Conservation (phyloP, 2,113 vertebrate genomes). For the Amphilophus citrinellus region DNA sequence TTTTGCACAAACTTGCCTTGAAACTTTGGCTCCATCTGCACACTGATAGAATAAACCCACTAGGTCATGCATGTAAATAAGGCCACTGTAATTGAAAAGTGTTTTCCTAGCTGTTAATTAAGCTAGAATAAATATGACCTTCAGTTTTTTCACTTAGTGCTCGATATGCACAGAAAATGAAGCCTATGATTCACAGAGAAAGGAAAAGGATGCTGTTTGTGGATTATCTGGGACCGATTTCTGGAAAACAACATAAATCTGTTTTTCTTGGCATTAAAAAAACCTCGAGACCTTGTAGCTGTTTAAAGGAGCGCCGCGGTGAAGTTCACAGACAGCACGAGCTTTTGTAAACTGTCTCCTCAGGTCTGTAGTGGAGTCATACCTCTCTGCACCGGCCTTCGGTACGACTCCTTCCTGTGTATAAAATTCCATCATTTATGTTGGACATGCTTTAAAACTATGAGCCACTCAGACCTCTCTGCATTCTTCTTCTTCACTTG, state of each 20-base stretch:
- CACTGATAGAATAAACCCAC: background rate
- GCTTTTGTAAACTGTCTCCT: slow-evolving; percentile 9
- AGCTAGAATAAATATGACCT: too few species aligned
- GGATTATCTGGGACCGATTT: background rate
- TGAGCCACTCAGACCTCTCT: slow-evolving; percentile 14
- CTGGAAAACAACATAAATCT: background rate
- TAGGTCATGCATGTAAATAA: background rate
- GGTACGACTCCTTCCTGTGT: background rate
- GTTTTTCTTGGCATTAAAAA: slow-evolving; percentile 6
- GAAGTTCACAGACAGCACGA: background rate
- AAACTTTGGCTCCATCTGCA: too few species aligned
- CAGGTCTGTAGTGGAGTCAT: background rate
- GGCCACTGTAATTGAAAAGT: background rate
- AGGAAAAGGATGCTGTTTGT: background rate
- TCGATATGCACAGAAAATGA: background rate
- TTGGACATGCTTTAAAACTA: slow-evolving; percentile 13
- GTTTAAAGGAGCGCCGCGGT: background rate
- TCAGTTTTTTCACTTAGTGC: background rate
- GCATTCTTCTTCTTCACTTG: slow-evolving; percentile 10
- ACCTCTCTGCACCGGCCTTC: slow-evolving; percentile 1
- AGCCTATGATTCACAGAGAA: background rate
- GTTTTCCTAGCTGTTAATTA: background rate
- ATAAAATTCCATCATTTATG: slow-evolving; percentile 16
- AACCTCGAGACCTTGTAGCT: background rate
- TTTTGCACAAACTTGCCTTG: too few species aligned